Conservation (phyloP, 2,888 invertebrate species). For the Orthosia incerta region DNA sequence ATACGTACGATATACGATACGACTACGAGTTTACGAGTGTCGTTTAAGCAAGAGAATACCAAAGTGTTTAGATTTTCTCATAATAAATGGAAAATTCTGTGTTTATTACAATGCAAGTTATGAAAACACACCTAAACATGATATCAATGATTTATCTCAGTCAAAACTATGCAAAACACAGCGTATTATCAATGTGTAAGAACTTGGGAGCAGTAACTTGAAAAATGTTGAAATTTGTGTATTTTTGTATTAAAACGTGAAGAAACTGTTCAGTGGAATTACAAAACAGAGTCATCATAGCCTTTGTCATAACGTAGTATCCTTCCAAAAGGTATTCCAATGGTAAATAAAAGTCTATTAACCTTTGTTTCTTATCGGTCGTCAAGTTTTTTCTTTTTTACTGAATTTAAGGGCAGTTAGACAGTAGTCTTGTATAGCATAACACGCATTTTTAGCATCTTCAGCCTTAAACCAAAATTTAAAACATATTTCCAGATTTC, state of each 20-base stretch:
- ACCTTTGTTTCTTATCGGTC: too few species aligned
- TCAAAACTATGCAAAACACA: neutral
- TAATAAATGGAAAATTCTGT: neutral
- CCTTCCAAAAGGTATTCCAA: too few species aligned
- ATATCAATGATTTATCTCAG: neutral
- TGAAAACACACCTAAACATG: neutral
- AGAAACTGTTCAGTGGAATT: neutral
- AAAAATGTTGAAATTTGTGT: conserved; percentile 26
- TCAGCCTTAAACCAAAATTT: too few species aligned
- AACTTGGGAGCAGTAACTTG: conserved; percentile 42
- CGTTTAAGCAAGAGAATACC: too few species aligned
- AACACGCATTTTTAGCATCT: neutral
- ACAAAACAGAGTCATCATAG: neutral
- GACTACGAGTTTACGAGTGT: too few species aligned
- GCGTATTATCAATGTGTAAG: neutral
- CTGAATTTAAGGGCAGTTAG: neutral
- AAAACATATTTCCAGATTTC: neutral
- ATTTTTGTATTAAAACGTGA: conserved; percentile 3
- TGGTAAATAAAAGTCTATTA: too few species aligned
- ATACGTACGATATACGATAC: too few species aligned
- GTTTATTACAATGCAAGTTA: neutral
- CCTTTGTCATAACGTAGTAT: neutral
- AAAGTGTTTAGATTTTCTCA: neutral
- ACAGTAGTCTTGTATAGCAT: neutral
- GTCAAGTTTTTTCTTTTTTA: neutral